Evolutionary conservation across 64 coral and sea anemone genomes (phyloP).

Genomic region (Hydrozoanthus tunicans): DNA sequence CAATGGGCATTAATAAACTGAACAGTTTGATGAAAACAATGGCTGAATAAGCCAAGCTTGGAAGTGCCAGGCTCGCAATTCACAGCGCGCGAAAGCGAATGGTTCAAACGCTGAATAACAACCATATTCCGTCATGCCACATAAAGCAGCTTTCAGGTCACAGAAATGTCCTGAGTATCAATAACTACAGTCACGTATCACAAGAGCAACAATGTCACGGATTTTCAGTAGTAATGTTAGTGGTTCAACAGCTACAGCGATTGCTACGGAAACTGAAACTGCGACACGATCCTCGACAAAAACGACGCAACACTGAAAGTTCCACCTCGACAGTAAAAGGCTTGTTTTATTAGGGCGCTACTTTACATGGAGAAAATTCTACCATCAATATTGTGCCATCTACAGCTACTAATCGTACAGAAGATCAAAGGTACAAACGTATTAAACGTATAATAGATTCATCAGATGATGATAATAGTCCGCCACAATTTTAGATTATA

Average conservation of each 20-base stretch:
- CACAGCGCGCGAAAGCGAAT: constrained; percentile 81
- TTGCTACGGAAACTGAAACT: constrained; percentile 12
- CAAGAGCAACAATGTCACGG: constrained; percentile 71
- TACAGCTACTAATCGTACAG: not conserved
- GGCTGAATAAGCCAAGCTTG: constrained; percentile 57
- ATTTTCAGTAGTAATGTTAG: constrained; percentile 46
- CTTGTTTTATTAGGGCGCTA: not conserved
- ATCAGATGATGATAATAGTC: constrained; percentile 43
- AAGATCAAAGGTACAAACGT: constrained; percentile 26
- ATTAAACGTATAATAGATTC: constrained; percentile 56
- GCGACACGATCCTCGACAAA: not conserved
- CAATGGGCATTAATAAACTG: constrained; percentile 70
- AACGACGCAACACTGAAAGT: not conserved
- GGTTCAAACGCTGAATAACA: constrained; percentile 66
- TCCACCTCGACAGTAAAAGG: not conserved
- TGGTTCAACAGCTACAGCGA: not conserved
- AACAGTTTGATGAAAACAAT: constrained; percentile 70
- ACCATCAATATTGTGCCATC: not conserved
- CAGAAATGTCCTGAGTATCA: constrained; percentile 78
- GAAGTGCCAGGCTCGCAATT: constrained; percentile 37
- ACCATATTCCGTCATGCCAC: constrained; percentile 62
- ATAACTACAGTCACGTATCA: constrained; percentile 64
- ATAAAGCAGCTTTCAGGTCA: constrained; percentile 75
- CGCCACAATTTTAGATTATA: not conserved
- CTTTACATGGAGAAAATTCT: not conserved